Base-by-base conservation (phyloP, 2,113 vertebrate species). In the Ophiodon elongatus region DNA sequence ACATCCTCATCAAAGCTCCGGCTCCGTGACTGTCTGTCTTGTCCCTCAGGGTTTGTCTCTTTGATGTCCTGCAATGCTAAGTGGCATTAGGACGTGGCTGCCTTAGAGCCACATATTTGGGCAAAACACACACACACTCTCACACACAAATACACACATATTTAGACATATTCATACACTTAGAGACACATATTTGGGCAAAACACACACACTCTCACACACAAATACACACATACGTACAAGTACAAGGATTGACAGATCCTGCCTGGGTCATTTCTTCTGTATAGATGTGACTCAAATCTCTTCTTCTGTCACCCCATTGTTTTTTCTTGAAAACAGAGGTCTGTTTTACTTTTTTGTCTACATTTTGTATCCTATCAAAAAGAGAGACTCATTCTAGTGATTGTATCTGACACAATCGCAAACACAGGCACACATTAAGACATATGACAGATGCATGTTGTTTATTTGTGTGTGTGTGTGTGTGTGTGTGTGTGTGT, bases 21-120 rank as follows among this genome's bases (percentile, higher is more conserved):
- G 80, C 57, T 84, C 54, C 41, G 37, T 73, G 63, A 59, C 84
- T 67, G 70, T 85, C 60, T 73, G 65, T 74, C 60, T 75, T 66
- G 85, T 67, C 84, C 82, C 75, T 17, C 19, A 31, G 69, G 86
- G 85, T 50, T 80, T 77, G 73, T 82, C 66, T 78, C 76, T 92
- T 89, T 91, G 85, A 89, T 89, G 67, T 85, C 83, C 59, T 68
- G 56, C 68, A 85, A 59, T 89, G 25, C 56, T 84, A 77, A 83
- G 78, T 83, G 72, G 66, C 71, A 67, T 74, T 68, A 89, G 52
- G 2, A 86, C 81, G 84, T 56, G 47, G 81, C 76, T 79, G 81
- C 72, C 54, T 80, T 60, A 47, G 52, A 85, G 79, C 54, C 13
- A 67, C 78, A 66, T 45, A 68, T 73, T 54, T 59, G 60, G 41